Percentiles rank a stretch among this genome's conserved stretches.
Evolutionary conservation across 2,113 vertebrate genomes (phyloP).

Genomic region (Platichthys stellatus): DNA sequence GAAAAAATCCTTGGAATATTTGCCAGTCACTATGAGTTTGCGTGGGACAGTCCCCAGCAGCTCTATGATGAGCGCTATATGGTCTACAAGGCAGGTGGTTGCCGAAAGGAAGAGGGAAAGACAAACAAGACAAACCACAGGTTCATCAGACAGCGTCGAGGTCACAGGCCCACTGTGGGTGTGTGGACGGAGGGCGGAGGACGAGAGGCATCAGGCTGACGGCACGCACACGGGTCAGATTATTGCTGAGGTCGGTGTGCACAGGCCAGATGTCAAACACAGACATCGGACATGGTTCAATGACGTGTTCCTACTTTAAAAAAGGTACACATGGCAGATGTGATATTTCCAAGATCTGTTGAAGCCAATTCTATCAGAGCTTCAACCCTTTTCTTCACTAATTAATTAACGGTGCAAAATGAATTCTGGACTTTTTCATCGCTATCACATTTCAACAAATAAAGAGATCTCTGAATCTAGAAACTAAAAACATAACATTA

Average conservation of each 20-base stretch:
- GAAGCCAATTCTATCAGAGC: neutral
- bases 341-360: neutral
- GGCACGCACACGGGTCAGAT: constrained; percentile 10
- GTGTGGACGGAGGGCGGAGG: constrained; percentile 40
- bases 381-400: neutral
- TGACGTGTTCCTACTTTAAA: neutral
- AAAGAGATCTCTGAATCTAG: too few species aligned
- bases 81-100: constrained; percentile 83
- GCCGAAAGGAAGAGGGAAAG: constrained; percentile 54
- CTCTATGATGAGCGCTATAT: constrained; percentile 99
- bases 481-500: too few species aligned
- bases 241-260: neutral
- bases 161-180: constrained; percentile 69
- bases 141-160: constrained; percentile 71
- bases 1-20: constrained; percentile 99
- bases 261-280: constrained; percentile 22
- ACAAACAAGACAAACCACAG: constrained; percentile 72
- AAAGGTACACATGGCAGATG: too few species aligned
- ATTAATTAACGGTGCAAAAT: neutral
- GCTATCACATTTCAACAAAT: too few species aligned
- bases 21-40: constrained; percentile 93
- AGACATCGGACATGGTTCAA: neutral
- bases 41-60: constrained; percentile 96
- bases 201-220: constrained; percentile 16
- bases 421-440: neutral